These are phyloP conservation scores for Apodemia mormo DNA, from an alignment of 2,888 invertebrate species.

Conservation along the genomic window DNA sequence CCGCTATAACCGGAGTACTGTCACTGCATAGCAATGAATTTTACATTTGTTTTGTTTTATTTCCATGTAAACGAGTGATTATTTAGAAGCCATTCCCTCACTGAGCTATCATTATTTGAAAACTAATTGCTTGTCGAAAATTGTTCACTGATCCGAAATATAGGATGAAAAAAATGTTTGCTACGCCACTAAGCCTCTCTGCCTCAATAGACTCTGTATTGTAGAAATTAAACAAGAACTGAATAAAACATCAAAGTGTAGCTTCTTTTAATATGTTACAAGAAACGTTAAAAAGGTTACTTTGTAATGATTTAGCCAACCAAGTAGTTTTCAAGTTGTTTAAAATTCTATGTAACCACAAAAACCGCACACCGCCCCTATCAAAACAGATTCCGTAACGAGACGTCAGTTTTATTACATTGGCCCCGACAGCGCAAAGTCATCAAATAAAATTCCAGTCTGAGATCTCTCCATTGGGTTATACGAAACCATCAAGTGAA, in stretches of 20 bases:
- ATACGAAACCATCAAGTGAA: neutral
- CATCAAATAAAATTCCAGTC: slow-evolving; percentile 7
- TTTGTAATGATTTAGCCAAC: neutral
- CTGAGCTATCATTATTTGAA: neutral
- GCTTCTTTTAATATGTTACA: neutral
- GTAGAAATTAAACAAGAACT: neutral
- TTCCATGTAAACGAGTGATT: too few species aligned
- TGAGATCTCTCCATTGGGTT: neutral
- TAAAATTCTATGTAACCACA: slow-evolving; percentile 13
- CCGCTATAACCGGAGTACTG: too few species aligned
- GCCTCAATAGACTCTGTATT: too few species aligned
- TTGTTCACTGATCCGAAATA: neutral
- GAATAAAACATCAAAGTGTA: neutral
- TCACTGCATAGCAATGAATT: too few species aligned
- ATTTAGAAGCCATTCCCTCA: too few species aligned
- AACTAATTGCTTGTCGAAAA: neutral
- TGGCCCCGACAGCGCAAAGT: slow-evolving; percentile 8
- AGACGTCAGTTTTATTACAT: slow-evolving; percentile 8
- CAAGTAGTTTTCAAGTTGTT: slow-evolving; percentile 3
- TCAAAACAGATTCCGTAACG: slow-evolving; percentile 10
- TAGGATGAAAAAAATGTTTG: neutral
- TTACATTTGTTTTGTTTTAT: too few species aligned
- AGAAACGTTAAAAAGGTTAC: neutral
- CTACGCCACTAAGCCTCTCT: neutral
- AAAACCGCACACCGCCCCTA: neutral